Percentiles rank a stretch among this genome's conserved stretches.
Conservation (phyloP, 2,888 invertebrate species). For the Lomographa bimaculata region DNA sequence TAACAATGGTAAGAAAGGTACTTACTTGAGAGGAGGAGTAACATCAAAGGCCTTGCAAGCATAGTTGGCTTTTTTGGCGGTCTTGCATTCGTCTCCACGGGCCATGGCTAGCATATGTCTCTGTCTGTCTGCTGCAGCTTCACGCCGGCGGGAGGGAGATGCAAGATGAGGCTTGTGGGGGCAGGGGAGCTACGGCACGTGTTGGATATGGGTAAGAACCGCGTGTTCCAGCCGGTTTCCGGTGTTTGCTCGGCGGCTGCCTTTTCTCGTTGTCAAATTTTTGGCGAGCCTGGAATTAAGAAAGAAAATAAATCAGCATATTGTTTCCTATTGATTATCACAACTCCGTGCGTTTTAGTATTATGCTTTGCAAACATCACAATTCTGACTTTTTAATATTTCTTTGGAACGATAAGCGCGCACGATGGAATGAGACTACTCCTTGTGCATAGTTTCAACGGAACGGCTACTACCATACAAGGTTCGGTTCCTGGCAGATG, state of each 20-base stretch:
- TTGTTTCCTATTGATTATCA: no score
- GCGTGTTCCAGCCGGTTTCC: slow-evolving; percentile 93
- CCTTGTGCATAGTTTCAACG: no score
- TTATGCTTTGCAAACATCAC: no score
- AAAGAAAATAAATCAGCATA: slow-evolving; percentile 11
- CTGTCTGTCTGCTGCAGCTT: slow-evolving; percentile 50
- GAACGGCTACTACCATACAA: no score
- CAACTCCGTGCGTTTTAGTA: no score
- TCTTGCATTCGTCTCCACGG: slow-evolving; percentile 79
- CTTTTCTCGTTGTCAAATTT: slow-evolving; percentile 91
- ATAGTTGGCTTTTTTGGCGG: slow-evolving; percentile 66
- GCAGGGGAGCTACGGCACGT: slow-evolving; percentile 88
- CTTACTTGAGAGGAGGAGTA: slow-evolving; percentile 68
- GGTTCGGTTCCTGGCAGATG: no score
- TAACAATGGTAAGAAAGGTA: no score
- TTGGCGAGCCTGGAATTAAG: slow-evolving; percentile 87
- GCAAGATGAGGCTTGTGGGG: slow-evolving; percentile 42
- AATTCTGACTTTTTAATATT: no score
- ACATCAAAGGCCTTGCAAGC: slow-evolving; percentile 72
- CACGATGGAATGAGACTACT: no score
- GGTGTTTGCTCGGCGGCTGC: slow-evolving; percentile 92
- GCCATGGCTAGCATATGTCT: slow-evolving; percentile 63
- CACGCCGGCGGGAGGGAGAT: slow-evolving; percentile 58
- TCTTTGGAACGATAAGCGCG: no score
- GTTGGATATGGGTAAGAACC: slow-evolving; percentile 92